Percentiles rank a stretch among this genome's conserved stretches.
phyloP scores from a whole-genome alignment of 2,888 invertebrate genomes.

The Mythimna loreyi region DNA sequence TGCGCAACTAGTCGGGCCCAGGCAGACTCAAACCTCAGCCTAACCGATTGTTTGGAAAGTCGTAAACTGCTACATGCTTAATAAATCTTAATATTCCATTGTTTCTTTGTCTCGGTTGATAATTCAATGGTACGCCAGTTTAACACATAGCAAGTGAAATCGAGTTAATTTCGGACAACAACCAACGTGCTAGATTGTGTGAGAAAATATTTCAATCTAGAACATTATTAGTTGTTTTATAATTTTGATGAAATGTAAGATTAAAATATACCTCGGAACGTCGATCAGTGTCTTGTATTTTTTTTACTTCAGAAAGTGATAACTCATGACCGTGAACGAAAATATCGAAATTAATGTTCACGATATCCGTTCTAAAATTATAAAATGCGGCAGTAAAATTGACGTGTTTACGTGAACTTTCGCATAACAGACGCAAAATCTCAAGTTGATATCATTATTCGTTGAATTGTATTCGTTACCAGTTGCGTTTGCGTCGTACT shows the following conservation, averaged over 20 bases:
- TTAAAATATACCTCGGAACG: constrained; percentile 3
- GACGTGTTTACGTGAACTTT: constrained; percentile 44
- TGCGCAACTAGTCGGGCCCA: constrained; percentile 54
- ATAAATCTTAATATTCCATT: constrained; percentile 80
- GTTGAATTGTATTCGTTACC: constrained; percentile 17
- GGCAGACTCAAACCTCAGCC: constrained; percentile 24
- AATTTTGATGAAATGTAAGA: constrained; percentile 29
- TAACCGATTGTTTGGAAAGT: constrained; percentile 74
- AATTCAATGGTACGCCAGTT: constrained; percentile 72
- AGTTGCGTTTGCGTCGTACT: background rate
- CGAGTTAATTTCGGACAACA: constrained; percentile 65
- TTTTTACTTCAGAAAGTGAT: constrained; percentile 29
- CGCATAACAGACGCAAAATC: constrained; percentile 24
- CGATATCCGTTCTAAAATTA: constrained; percentile 66
- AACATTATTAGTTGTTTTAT: constrained; percentile 20
- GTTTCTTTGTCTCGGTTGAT: constrained; percentile 75
- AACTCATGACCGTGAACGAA: constrained; percentile 65
- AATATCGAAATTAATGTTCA: constrained; percentile 62
- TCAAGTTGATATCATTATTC: constrained; percentile 30
- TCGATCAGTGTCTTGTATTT: constrained; percentile 12
- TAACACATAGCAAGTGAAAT: constrained; percentile 70
- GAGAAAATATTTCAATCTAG: constrained; percentile 49
- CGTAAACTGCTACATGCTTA: constrained; percentile 70
- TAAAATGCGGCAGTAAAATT: constrained; percentile 52
- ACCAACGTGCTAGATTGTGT: constrained; percentile 64